Evolutionary conservation across 2,113 vertebrate species (phyloP), one percentile per base, ranked within the genome.

Genomic region (Gallinago paraguaiae): DNA sequence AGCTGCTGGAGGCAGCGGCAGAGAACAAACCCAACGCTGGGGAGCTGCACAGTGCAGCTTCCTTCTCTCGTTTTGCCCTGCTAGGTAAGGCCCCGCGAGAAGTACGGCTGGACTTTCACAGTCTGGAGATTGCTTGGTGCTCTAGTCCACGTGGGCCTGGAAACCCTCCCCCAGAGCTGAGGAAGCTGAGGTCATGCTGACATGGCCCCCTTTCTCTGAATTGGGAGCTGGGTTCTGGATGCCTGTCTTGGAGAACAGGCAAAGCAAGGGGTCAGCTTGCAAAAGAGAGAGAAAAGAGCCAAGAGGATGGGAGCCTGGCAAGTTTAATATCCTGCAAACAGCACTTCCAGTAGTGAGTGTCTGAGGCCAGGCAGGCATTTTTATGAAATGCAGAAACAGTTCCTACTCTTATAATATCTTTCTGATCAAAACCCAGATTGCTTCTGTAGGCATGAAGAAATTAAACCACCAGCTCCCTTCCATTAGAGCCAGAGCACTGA

Each of bases 121-220:
- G n/a, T 15, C 10, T 7, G 35, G 23, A 84, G 39, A 7, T 9
- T 19, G 17, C 39, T 33, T 33, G 15, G 28, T 59, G 57, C 39
- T 68, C 25, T 19, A 16, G 72, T 13, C 25, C 35, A 37, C 31
- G 30, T 48, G 39, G 33, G 45, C 9, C 50, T 65, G 57, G 61
- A 72, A 54, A 13, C 2, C 10, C 5, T 5, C 6, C 6, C 10
- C 9, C 24, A 8, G 17, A 14, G 24, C 45, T 60, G 57, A 51
- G 43, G 41, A 57, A 70, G 68, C 39, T 48, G 57, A 71, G 33
- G 17, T 17, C 50, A 31, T 7, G 59, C 50, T 72, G 65, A 83
- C 25, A 10, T 2, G 7, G 43, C 3, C n/a, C 13, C 5, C 7
- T 3, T 2, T 7, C 24, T 37, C 46, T 28, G 41, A 5, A 37